A percentile compares a stretch with the other conserved stretches of the same genome.
These are phyloP conservation scores for Mergus octosetaceus DNA, from an alignment of 2,797 vertebrate genomes.

Conservation along the genomic window DNA sequence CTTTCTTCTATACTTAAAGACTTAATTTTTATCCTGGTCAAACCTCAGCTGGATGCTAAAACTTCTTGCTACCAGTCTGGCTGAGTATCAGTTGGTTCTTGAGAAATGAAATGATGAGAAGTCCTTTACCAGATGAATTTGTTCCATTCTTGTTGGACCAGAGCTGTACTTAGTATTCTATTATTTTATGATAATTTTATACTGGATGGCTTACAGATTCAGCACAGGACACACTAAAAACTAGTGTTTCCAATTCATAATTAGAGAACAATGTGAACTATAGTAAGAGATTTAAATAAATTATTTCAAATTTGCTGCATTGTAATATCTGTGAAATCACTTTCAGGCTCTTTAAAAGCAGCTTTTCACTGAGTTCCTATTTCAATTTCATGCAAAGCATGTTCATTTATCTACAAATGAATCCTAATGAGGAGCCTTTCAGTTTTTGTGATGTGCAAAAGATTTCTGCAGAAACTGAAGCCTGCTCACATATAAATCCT, in stretches of 20 bases:
- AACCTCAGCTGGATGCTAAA: background rate
- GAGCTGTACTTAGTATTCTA: background rate
- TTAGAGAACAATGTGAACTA: background rate
- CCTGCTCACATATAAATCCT: background rate
- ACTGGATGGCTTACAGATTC: background rate
- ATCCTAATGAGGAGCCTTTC: slow-evolving; percentile 59
- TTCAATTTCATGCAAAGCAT: slow-evolving; percentile 51
- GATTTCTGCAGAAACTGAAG: slow-evolving; percentile 27
- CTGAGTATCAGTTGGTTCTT: background rate
- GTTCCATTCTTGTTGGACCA: background rate
- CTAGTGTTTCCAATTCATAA: slow-evolving; percentile 11
- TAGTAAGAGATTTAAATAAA: slow-evolving; percentile 25
- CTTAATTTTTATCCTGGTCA: background rate
- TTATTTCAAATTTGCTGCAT: slow-evolving; percentile 33
- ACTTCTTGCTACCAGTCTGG: background rate
- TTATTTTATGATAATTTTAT: slow-evolving; percentile 36
- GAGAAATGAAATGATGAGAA: background rate
- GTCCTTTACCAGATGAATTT: background rate
- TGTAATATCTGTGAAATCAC: slow-evolving; percentile 18
- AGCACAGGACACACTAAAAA: background rate
- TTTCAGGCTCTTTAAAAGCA: slow-evolving; percentile 42
- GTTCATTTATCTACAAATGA: slow-evolving; percentile 44
- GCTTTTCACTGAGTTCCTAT: slow-evolving; percentile 9
- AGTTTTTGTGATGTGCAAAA: slow-evolving; percentile 37
- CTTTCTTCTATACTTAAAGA: background rate